Evolutionary conservation across 2,797 vertebrate genomes (phyloP), one percentile per base, ranked within the genome.

Genomic region (Phalloptychus januarius): DNA sequence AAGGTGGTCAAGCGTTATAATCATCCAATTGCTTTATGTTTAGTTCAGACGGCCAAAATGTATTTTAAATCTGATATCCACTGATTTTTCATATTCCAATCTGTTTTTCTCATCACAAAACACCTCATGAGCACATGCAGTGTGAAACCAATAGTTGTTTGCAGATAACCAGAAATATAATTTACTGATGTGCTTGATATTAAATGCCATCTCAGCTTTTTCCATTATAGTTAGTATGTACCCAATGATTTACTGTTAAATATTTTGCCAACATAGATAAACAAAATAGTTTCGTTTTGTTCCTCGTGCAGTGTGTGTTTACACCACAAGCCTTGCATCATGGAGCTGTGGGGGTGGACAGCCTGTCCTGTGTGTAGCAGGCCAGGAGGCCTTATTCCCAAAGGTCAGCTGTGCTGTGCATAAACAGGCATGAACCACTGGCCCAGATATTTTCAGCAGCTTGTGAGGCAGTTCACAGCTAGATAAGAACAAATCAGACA

Each of bases 401-500:
- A 80, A 90, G 89, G 90, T 92, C 90, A 88, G 48, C 69, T 61
- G 69, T 18, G 52, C 90, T 84, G 69, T 54, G 58, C 79, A 84
- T 87, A 92, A 92, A 92, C 88, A 89, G 87, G 88, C 84, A 85
- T 72, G 86, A 91, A 89, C 90, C 90, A 85, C 78, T 90, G 87
- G 89, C 85, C 83, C 45, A 75, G 72, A 79, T 83, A 86, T 88
- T 90, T 91, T 75, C 81, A 77, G 81, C 52, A 83, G 80, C 79
- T 77, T 45, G 74, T 46, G 61, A 87, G 84, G 79, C 81, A 88
- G 90, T 86, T 88, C 89, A 88, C 82, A 79, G 89, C 75, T 76
- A 84, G 91, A 92, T 91, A 92, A 92, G 88, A 87, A 89, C 82
- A 86, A 90, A 90, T 90, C 87, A 89, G 85, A 91, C 87, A 86